Conservation (phyloP, 2,113 vertebrate genomes). For the Cygnus atratus region DNA sequence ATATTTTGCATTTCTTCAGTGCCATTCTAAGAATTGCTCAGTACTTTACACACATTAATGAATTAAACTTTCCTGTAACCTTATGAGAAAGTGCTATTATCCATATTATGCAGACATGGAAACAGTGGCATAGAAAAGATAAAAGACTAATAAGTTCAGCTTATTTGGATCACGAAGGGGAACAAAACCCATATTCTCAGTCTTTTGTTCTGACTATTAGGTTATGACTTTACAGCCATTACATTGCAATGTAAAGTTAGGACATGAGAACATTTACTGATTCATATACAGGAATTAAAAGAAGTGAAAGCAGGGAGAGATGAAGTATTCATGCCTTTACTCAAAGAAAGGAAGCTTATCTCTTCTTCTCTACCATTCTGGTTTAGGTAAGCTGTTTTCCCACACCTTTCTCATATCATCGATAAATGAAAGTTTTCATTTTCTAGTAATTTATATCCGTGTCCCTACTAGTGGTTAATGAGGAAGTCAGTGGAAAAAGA, state of each 20-base stretch:
- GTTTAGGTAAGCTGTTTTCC: background rate
- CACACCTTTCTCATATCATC: background rate
- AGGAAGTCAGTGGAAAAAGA: background rate
- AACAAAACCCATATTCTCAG: background rate
- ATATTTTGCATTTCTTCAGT: background rate
- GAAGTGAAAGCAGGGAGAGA: background rate
- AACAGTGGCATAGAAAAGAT: background rate
- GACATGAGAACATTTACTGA: background rate
- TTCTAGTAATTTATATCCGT: background rate
- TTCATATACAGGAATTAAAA: background rate
- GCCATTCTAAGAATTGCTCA: background rate
- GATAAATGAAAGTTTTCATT: background rate
- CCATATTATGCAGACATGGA: background rate
- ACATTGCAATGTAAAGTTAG: background rate
- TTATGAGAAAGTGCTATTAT: background rate
- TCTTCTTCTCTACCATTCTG: background rate
- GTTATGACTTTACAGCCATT: background rate
- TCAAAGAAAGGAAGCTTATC: background rate
- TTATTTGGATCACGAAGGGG: background rate
- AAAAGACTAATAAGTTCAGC: background rate
- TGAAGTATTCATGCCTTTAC: background rate
- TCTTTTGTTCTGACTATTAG: background rate
- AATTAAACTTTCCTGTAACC: slow-evolving; percentile 36
- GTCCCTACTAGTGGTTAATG: background rate
- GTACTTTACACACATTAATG: background rate